Base-by-base conservation (phyloP, 2,113 vertebrate genomes). In the Onychostoma macrolepis region DNA sequence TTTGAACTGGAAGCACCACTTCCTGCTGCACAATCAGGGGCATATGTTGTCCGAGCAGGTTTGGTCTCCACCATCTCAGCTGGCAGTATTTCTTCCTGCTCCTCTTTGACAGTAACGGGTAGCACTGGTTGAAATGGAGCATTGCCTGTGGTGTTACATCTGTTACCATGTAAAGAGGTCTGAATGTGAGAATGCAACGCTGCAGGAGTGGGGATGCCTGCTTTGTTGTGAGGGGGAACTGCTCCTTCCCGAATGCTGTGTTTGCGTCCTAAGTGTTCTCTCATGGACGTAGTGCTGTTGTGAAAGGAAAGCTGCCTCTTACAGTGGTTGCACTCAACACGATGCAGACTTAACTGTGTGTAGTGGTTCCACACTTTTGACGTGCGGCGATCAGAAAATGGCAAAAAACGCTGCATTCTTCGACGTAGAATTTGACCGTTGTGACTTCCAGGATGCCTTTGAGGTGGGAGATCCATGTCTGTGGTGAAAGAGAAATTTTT, bases 331-430 rank as follows among this genome's bases (percentile, higher is more conserved):
- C 94, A 95, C 58, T 94, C 93, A 0, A 95, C 94, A 11, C 91
- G 91, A 26, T 91, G 88, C 61, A 93, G 93, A 0, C 90, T 94
- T 50, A 94, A 76, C 69, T 94, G 93, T 12, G 92, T 91, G 90
- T 94, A 95, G 26, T 93, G 94, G 28, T 94, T 92, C 94, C 94
- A 95, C 61, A 94, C 92, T 74, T 93, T 93, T 8, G 94, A 93
- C 1, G 92, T 93, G 13, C 91, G 92, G 0, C 91, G 92, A 74
- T 93, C 93, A 1, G 86, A 86, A 82, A 87, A 88, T 24, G 86
- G 84, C 36, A 88, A 67, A 10, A 79, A 85, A 26, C 91, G 91
- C 21, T 93, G 93, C 1, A 92, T 87, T 83, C 90, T 87, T 84
- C 92, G 86, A 58, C 90, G 87, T n/a, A 89, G n/a, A 28, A 56